Base-by-base conservation (phyloP, 2,113 vertebrate species). In the Sceloporus undulatus region DNA sequence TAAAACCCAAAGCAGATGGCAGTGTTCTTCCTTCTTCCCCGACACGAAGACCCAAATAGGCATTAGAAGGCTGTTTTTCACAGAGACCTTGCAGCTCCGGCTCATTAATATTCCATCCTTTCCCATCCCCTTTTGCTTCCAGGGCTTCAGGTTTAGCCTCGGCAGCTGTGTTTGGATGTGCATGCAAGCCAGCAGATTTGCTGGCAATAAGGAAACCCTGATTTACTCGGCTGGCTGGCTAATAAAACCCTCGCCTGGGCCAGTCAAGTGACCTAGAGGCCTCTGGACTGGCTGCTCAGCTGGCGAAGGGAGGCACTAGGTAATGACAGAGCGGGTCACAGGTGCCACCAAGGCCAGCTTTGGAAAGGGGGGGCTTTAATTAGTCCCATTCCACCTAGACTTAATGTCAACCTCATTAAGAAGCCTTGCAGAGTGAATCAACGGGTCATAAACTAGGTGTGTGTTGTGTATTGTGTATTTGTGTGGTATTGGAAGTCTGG, bases 401-500 rank as follows among this genome's bases (percentile, higher is more conserved):
- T 95, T 94, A 91, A 96, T 94, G 94, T 94, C 94, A 93, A 81
- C 92, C 95, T 96, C 95, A 94, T 95, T 96, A 95, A 94, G 88
- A 71, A 87, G 91, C 92, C 56, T 92, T 87, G 77, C 93, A 79
- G 93, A 95, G 93, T 95, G 96, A 94, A 96, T 95, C 94, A 95
- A 89, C 91, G 73, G 88, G 86, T 92, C 91, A 89, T 87, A 95
- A 91, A 95, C 92, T 95, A 93, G 96, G 93, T 94, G 93, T 3
- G 13, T 5, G 19, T 21, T 19, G 16, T 19, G 65, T 19, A 19
- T 66, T 48, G 65, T 21, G 18, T 66, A 2, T 93, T 93, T 79
- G n/a, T 89, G 82, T 74, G 5, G 11, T 40, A 52, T 54, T 38
- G 5, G 18, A 86, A 42, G 42, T 29, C 92, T 90, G 84, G 78